Evolutionary conservation across 2,797 vertebrate species (phyloP).

Genomic region (Catharus ustulatus): DNA sequence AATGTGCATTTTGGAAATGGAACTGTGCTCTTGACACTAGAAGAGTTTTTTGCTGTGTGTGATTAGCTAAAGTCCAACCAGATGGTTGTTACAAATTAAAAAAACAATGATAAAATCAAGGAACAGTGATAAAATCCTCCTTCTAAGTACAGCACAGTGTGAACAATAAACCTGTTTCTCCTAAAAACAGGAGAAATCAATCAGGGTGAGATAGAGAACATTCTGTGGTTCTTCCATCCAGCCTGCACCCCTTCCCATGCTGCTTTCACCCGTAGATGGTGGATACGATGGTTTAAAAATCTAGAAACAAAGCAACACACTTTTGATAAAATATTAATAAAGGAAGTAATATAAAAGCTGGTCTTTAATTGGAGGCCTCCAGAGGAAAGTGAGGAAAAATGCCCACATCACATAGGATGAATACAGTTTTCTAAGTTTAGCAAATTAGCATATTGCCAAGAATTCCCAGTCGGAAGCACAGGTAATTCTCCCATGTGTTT

Average conservation of each 20-base stretch:
- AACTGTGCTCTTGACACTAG: not conserved
- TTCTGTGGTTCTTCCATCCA: not conserved
- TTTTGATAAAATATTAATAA: not conserved
- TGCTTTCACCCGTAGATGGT: not conserved
- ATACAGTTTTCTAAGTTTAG: not conserved
- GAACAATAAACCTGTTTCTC: not conserved
- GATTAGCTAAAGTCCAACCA: not conserved
- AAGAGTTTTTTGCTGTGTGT: not conserved
- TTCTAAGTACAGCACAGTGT: not conserved
- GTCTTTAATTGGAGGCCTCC: not conserved
- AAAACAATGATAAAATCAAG: not conserved
- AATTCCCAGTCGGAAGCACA: not conserved
- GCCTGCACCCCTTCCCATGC: not conserved
- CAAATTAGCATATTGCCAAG: not conserved
- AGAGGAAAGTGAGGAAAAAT: not conserved
- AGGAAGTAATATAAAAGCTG: not conserved
- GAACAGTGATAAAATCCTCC: not conserved
- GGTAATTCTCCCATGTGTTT: not conserved
- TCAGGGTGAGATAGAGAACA: not conserved
- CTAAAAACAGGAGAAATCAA: not conserved
- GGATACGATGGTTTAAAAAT: not conserved
- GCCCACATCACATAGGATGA: fast-evolving
- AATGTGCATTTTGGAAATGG: not conserved
- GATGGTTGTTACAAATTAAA: not conserved
- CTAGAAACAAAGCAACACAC: not conserved